Evolutionary conservation across 2,888 invertebrate genomes (phyloP), one percentile per base, ranked within the genome.

Genomic region (Cheilosia impressa): DNA sequence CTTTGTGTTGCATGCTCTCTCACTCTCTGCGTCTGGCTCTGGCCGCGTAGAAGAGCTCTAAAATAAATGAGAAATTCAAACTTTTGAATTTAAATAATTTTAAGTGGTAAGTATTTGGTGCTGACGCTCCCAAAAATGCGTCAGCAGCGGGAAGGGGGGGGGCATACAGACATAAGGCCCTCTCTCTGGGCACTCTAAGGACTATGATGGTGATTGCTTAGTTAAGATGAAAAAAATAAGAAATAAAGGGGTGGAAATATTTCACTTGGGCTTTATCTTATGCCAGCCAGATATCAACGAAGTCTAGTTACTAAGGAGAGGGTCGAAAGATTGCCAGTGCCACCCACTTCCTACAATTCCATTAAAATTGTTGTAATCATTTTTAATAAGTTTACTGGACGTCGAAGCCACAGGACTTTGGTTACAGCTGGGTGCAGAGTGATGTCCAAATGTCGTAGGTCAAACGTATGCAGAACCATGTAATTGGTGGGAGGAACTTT

Each of bases 21-120:
- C 45, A 4, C 19, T 19, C 50, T 3, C 22, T 13, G 22, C 22
- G 13, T 38, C 38, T 52, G 22, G 4, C 13, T n/a, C n/a, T 62
- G 60, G 58, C 65, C 58, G 69, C 65, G 57, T 71, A 47, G 69
- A 60, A 66, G 80, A 69, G 60, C 69, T 80, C 65, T 80, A 75
- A 81, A 81, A 81, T 85, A 81, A 85, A 85, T 81, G 85, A 85
- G 81, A 85, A 71, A 71, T 76, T 85, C 75, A 72, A 85, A 85
- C 85, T 85, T 85, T 81, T 81, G 76, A 85, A 85, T 85, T 85
- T 85, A 77, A 85, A 85, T 85, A 85, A 85, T 85, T 85, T 85
- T 72, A 85, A 85, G 85, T 85, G 85, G 76, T 55, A 80, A 77
- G 76, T 68, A 68, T 71, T 58, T 65, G 80, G 38, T 60, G 73